Evolutionary conservation across 2,888 invertebrate species (phyloP).

Genomic region (Ormyrus thymus): DNA sequence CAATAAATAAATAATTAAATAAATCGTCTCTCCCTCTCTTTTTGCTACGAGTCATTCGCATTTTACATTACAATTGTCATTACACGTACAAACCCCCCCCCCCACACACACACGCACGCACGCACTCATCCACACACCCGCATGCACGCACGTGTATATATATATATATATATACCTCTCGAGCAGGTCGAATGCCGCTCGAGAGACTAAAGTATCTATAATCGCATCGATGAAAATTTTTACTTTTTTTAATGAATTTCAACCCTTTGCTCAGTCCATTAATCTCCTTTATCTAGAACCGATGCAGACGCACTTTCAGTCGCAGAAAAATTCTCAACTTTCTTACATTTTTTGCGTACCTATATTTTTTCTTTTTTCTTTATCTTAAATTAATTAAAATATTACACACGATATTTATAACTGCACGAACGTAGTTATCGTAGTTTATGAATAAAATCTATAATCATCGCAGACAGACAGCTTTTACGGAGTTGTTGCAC

Average conservation of each 20-base stretch:
- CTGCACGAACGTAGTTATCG: constrained; percentile 71
- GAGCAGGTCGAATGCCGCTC: constrained; percentile 63
- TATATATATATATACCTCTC: constrained; percentile 38
- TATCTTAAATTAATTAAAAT: constrained; percentile 70
- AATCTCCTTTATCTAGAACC: constrained; percentile 57
- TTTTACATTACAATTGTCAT: constrained; percentile 55
- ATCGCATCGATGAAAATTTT: constrained; percentile 13
- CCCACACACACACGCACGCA: neutral
- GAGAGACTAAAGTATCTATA: constrained; percentile 62
- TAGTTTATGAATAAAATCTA: constrained; percentile 71
- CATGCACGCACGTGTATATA: neutral
- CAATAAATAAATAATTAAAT: constrained; percentile 75
- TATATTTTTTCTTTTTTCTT: constrained; percentile 53
- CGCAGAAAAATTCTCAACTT: constrained; percentile 62
- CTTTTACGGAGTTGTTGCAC: constrained; percentile 54
- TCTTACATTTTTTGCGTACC: constrained; percentile 25
- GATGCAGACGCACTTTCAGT: constrained; percentile 52
- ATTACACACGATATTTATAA: constrained; percentile 74
- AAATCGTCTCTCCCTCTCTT: constrained; percentile 48
- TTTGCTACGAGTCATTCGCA: constrained; percentile 40
- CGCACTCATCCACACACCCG: neutral
- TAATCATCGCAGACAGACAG: constrained; percentile 69
- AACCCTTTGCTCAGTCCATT: constrained; percentile 58
- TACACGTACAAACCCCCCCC: neutral
- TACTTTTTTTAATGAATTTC: constrained; percentile 58